Evolutionary conservation across 92 coral and sea anemone genomes (phyloP), one percentile per base, ranked within the genome.

Genomic region (Umimayanthus kanabou): DNA sequence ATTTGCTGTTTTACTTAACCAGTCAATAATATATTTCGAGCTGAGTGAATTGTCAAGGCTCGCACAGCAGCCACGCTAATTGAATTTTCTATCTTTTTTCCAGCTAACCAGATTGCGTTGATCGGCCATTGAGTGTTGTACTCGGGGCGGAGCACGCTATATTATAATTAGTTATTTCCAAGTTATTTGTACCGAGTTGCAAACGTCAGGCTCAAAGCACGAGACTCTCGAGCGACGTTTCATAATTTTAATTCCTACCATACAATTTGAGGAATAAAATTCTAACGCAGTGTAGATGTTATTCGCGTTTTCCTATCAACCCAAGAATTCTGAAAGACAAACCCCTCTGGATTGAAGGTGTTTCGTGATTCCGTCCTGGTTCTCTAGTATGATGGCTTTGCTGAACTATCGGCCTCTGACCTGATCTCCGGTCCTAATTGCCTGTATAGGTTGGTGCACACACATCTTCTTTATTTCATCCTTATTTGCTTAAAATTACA

Each of bases 381-480:
- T 76, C 22, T 42, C 2, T 8, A 45, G 6, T n/a, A n/a, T 20
- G 42, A 76, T 23, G 80, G 5, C 29, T 76, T 76, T 42, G 16
- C 18, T 76, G 80, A 43, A 76, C 80, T 42, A 45, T 42, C 37
- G 80, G 80, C 80, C 80, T 76, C 16, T 76, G 80, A 40, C 15
- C 80, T 5, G 76, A 9, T 72, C 76, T 29, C n/a, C 42, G 18
- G 9, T n/a, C 29, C 30, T 69, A 69, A 69, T 69, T 69, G 33
- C 20, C 76, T 28, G 0, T 29, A 29, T 15, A 13, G 11, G 76
- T 72, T 72, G 11, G 76, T 61, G 22, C 9, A 22, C n/a, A n/a
- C n/a, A n/a, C n/a, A n/a, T n/a, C n/a, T n/a, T n/a, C n/a, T n/a
- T n/a, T n/a, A n/a, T n/a, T n/a, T n/a, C n/a, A n/a, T n/a, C n/a